Evolutionary conservation across 2,113 vertebrate species (phyloP).

Genomic region (Phalacrocorax pelagicus): DNA sequence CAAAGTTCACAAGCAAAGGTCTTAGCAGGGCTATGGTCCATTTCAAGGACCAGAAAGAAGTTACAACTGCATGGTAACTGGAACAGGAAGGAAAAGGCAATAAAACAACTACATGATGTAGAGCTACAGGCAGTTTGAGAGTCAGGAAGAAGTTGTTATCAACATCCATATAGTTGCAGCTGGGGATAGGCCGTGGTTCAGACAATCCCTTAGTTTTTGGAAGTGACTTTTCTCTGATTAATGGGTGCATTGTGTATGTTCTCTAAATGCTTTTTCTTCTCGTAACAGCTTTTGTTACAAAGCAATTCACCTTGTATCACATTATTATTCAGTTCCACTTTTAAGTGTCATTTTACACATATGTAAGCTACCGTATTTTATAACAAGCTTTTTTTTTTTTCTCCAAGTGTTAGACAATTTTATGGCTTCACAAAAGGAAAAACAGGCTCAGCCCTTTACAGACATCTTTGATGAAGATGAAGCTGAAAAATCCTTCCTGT

Average conservation of each 20-base stretch:
- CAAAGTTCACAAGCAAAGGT: background rate
- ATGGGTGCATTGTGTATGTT: background rate
- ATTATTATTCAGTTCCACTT: background rate
- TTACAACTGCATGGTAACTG: background rate
- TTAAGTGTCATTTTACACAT: background rate
- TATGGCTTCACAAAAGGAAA: conserved; percentile 25
- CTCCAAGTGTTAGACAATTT: background rate
- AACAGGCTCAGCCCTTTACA: conserved; percentile 54
- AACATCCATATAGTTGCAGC: background rate
- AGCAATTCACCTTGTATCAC: background rate
- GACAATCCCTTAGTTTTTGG: background rate
- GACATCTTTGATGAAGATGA: conserved; percentile 89
- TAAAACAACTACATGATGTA: background rate
- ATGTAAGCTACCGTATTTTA: background rate
- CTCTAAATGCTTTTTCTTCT: background rate
- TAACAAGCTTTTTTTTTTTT: background rate
- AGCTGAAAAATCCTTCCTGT: conserved; percentile 78
- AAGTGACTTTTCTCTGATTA: background rate
- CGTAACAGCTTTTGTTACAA: background rate
- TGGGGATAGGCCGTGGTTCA: rapidly evolving
- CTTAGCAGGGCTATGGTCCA: background rate
- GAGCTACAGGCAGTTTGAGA: background rate
- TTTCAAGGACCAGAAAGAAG: background rate
- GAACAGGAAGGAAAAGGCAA: background rate
- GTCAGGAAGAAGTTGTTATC: background rate